Evolutionary conservation across 1,140 invertebrate species (phyloP), one percentile per base, ranked within the genome.

Genomic region (Batillaria attramentaria): DNA sequence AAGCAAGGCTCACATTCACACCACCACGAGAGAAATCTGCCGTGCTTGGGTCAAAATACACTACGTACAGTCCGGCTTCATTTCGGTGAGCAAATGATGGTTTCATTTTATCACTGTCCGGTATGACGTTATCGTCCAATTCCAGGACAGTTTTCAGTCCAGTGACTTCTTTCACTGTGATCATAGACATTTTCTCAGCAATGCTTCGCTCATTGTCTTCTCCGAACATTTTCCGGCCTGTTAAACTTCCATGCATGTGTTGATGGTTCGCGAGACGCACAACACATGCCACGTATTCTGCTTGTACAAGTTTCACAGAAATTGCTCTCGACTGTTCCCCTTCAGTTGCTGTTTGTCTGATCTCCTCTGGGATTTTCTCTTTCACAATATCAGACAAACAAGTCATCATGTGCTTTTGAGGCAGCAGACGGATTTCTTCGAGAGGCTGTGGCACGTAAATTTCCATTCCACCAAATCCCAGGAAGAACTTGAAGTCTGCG

Each of bases 321-420:
- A 84, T 13, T n/a, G 37, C 37, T 16, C 46, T 46, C 20, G 65
- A 65, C 13, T 50, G 8, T 18, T 72, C 39, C 3, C 43, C 70
- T 3, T 62, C 20, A 20, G 18, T 33, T 20, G 70, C 46, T 35
- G 31, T 18, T 10, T 46, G 18, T 13, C 35, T 8, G 65, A 54
- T 42, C 46, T 16, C 69, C 2, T 73, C 69, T n/a, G 83, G 79
- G 20, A 89, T 50, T 6, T 62, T 54, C 78, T 84, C 82, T 20
- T 79, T 72, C 16, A 87, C 83, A 28, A 86, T 18, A 10, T 78
- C 28, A 41, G 81, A 81, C 35, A 89, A 72, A 28, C 84, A 76
- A 8, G 76, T 66, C 16, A 85, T 84, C 13, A 74, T 60, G 37
- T 79, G 60, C 28, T 82, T 41, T 39, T 60, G 28, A 24, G 87